Percentiles rank a stretch among this genome's conserved stretches.
These are phyloP conservation scores for Phaethornis superciliosus DNA, from an alignment of 2,113 vertebrate genomes.

Conservation along the genomic window DNA sequence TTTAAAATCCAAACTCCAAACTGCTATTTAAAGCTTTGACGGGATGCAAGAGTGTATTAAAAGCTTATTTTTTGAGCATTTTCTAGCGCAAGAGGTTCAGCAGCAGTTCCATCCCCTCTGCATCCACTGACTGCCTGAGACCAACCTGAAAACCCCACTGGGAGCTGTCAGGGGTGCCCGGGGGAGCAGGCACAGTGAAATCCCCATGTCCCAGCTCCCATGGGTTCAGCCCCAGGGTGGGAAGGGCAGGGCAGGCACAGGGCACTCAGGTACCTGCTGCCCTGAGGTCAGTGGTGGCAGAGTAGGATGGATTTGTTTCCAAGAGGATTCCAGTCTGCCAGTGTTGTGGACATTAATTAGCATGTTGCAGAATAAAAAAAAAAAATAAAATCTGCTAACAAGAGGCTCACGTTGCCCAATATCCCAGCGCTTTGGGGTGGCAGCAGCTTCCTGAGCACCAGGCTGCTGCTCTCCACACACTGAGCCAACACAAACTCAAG, in stretches of 20 bases:
- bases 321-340: background rate
- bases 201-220: rapidly evolving
- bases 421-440: background rate
- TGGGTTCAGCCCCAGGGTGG: rapidly evolving
- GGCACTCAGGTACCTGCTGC: rapidly evolving
- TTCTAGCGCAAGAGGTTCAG: background rate
- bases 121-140: background rate
- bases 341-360: background rate
- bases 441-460: background rate
- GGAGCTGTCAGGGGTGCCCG: rapidly evolving
- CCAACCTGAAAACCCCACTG: rapidly evolving
- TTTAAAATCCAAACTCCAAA: constrained; percentile 37
- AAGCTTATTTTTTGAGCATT: constrained; percentile 52
- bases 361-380: background rate
- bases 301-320: background rate
- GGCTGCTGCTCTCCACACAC: rapidly evolving
- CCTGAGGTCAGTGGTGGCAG: background rate
- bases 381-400: background rate
- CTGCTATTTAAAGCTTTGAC: constrained; percentile 60
- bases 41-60: constrained; percentile 38
- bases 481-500: rapidly evolving
- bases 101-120: background rate
- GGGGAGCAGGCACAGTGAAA: background rate
- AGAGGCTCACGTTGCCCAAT: background rate
- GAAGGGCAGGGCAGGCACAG: background rate